These are phyloP conservation scores for Cosmorhoe ocellata DNA, from an alignment of 2,888 invertebrate genomes.

Conservation along the genomic window DNA sequence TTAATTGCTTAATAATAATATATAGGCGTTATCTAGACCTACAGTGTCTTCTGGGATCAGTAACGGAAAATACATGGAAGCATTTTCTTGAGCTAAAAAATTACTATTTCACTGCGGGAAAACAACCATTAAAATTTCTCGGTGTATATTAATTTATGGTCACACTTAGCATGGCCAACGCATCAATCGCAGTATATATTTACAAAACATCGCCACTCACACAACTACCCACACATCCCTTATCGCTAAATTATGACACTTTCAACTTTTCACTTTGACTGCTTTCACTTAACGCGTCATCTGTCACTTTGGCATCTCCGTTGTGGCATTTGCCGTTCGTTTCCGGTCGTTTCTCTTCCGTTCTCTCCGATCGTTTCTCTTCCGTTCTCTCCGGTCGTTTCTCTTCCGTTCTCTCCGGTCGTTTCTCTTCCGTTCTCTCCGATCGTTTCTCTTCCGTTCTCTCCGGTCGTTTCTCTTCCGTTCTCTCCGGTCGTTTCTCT, in stretches of 20 bases:
- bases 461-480: constrained; percentile 51
- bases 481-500: constrained; percentile 37
- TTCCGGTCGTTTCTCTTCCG: constrained; percentile 10
- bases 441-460: constrained; percentile 3
- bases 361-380: too few relatives aligned
- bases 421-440: too few relatives aligned
- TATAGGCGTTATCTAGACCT: too few relatives aligned
- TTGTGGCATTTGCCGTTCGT: constrained; percentile 67
- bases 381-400: constrained; percentile 3
- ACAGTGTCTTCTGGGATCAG: too few relatives aligned
- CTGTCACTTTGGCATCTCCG: constrained; percentile 45
- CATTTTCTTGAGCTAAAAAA: too few relatives aligned
- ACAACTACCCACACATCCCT: neutral
- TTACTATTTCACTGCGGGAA: too few relatives aligned
- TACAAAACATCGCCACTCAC: constrained; percentile 1
- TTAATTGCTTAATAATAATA: too few relatives aligned
- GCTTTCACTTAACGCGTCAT: constrained; percentile 41
- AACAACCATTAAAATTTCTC: too few relatives aligned
- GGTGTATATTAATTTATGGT: too few relatives aligned
- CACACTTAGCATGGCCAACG: too few relatives aligned
- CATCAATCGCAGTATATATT: neutral
- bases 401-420: constrained; percentile 17
- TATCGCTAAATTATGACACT: constrained; percentile 41
- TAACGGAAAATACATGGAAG: too few relatives aligned
- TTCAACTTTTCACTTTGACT: constrained; percentile 47